These are phyloP conservation scores for Noctua janthina DNA, from an alignment of 2,888 invertebrate genomes.

Conservation along the genomic window DNA sequence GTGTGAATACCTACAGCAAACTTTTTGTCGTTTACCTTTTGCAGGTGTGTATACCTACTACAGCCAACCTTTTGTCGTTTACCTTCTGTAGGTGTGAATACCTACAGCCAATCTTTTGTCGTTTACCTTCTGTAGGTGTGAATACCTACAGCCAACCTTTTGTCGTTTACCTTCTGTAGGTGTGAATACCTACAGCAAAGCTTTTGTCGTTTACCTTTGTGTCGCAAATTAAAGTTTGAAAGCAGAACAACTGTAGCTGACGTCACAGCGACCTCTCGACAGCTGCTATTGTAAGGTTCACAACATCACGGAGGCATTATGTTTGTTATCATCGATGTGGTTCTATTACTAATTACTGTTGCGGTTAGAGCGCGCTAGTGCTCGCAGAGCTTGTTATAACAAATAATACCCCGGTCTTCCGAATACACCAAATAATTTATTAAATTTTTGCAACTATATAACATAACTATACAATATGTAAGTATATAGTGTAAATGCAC, in stretches of 20 bases:
- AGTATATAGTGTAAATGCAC: slow-evolving; percentile 74
- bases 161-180: not conserved
- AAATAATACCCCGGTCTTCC: slow-evolving; percentile 62
- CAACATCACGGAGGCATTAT: no score
- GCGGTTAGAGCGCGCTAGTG: not conserved
- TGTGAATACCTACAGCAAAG: not conserved
- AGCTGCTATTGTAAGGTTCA: no score
- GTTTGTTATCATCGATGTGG: not conserved
- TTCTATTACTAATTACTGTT: not conserved
- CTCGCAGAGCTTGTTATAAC: not conserved
- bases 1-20: not conserved
- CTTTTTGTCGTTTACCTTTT: not conserved
- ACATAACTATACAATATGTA: slow-evolving; percentile 60
- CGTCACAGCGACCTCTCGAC: no score
- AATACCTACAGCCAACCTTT: not conserved
- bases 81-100: not conserved
- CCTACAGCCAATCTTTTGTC: not conserved
- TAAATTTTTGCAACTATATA: slow-evolving; percentile 62
- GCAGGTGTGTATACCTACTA: not conserved
- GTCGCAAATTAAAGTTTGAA: not conserved
- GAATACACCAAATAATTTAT: slow-evolving; percentile 70
- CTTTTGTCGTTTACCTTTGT: not conserved
- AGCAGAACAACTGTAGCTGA: not conserved
- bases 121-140: not conserved
- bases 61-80: not conserved